Conservation (phyloP, 2,888 invertebrate species). For the Seira ritae region DNA sequence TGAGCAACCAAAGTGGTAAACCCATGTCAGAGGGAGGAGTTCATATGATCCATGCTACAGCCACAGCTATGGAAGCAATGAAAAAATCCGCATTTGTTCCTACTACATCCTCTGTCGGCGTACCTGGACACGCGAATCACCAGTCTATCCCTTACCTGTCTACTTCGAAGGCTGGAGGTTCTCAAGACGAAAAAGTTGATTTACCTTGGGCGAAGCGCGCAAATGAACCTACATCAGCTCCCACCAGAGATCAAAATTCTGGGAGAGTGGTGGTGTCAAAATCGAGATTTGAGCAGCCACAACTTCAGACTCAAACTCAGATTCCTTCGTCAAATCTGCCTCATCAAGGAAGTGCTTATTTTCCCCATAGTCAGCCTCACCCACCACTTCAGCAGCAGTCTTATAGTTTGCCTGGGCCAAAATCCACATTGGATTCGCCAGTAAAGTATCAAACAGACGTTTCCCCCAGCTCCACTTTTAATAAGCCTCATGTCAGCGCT, state of each 20-base stretch:
- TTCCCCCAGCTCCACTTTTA: background rate
- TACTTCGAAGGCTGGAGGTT: slow-evolving; percentile 19
- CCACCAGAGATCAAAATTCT: slow-evolving; percentile 37
- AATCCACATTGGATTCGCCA: slow-evolving; percentile 30
- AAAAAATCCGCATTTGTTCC: slow-evolving; percentile 60
- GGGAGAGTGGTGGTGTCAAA: slow-evolving; percentile 64
- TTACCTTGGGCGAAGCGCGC: slow-evolving; percentile 68
- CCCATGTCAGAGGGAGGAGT: slow-evolving; percentile 64
- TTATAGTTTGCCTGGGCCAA: background rate
- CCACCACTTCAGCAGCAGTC: slow-evolving; percentile 30
- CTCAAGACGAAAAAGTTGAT: slow-evolving; percentile 63
- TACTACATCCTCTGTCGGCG: slow-evolving; percentile 26
- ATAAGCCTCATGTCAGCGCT: slow-evolving; percentile 2
- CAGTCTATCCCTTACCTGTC: slow-evolving; percentile 25
- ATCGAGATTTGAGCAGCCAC: slow-evolving; percentile 67
- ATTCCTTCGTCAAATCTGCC: background rate
- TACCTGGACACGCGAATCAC: slow-evolving; percentile 42
- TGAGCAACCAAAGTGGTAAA: background rate
- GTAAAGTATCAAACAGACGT: slow-evolving; percentile 20
- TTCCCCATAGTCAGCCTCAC: slow-evolving; percentile 2
- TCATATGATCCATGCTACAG: slow-evolving; percentile 73
- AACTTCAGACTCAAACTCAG: background rate
- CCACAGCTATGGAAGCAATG: slow-evolving; percentile 72
- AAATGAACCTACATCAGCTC: slow-evolving; percentile 32
- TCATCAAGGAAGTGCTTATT: background rate